Evolutionary conservation across 2,113 vertebrate species (phyloP).

Genomic region (Prietella phreatophila): DNA sequence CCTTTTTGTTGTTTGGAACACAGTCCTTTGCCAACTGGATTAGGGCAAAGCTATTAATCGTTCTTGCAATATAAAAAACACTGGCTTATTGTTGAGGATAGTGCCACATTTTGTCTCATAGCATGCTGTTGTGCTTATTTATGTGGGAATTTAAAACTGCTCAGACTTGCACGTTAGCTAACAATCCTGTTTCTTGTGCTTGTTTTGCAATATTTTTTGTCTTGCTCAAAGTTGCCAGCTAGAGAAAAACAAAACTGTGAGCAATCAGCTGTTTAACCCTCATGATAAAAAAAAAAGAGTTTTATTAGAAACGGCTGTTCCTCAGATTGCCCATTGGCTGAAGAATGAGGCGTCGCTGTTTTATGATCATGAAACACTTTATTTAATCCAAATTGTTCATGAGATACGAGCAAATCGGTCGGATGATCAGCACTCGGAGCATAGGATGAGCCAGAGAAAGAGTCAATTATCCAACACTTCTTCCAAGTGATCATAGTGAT

Average conservation of each 20-base stretch:
- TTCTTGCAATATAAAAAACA: neutral
- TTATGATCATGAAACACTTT: constrained; percentile 30
- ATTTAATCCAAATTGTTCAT: constrained; percentile 23
- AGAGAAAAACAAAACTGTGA: constrained; percentile 2
- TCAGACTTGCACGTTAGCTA: neutral
- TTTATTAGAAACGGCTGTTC: constrained; percentile 40
- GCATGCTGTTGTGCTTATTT: constrained; percentile 13
- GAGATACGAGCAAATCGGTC: constrained; percentile 16
- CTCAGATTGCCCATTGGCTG: constrained; percentile 2
- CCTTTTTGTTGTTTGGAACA: constrained; percentile 23
- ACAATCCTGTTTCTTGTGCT: constrained; percentile 22
- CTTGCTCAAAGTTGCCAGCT: neutral
- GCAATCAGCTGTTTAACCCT: constrained; percentile 35
- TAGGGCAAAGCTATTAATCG: constrained; percentile 12
- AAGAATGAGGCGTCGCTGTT: constrained; percentile 13
- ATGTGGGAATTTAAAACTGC: constrained; percentile 34
- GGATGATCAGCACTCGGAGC: neutral
- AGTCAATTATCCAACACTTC: neutral
- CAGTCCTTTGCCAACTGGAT: constrained; percentile 20
- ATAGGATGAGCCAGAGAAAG: neutral
- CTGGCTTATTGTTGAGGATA: constrained; percentile 11
- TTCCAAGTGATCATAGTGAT: constrained; percentile 13
- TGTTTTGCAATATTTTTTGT: constrained; percentile 4
- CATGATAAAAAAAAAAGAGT: neutral
- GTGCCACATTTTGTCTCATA: constrained; percentile 24